phyloP scores from a whole-genome alignment of 2,113 vertebrate genomes.

The Strix aluco region DNA sequence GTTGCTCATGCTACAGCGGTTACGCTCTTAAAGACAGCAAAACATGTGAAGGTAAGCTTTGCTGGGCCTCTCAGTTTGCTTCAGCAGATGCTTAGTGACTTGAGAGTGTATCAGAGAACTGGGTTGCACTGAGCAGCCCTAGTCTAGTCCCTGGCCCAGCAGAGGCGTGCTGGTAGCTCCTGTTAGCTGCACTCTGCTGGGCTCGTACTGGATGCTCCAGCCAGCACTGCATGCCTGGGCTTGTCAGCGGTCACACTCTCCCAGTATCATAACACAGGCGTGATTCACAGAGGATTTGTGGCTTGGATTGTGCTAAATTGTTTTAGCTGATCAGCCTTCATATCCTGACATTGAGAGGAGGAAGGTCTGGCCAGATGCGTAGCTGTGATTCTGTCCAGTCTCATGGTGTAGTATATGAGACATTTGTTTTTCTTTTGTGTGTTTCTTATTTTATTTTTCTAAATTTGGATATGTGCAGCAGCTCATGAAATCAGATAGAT shows the following conservation, averaged over 20 bases:
- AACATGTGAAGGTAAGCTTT: conserved; percentile 83
- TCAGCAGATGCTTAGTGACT: not conserved
- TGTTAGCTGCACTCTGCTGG: not conserved
- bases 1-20: conserved; percentile 86
- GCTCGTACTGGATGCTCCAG: not conserved
- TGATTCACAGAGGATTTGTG: conserved; percentile 52
- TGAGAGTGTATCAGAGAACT: not conserved
- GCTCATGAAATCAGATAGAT: not conserved
- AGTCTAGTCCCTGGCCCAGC: not conserved
- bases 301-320: conserved; percentile 19
- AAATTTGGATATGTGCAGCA: not conserved
- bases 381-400: conserved; percentile 10
- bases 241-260: conserved; percentile 10
- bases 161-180: not conserved
- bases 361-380: not conserved
- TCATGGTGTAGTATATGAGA: not conserved
- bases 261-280: not conserved
- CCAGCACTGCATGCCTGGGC: conserved; percentile 30
- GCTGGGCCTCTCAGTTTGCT: not conserved
- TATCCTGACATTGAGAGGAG: not conserved
- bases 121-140: not conserved
- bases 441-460: not conserved
- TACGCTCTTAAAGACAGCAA: conserved; percentile 77
- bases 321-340: not conserved
- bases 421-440: not conserved